Evolutionary conservation across 1,140 invertebrate genomes (phyloP).

Genomic region (Kradibia gibbosae): DNA sequence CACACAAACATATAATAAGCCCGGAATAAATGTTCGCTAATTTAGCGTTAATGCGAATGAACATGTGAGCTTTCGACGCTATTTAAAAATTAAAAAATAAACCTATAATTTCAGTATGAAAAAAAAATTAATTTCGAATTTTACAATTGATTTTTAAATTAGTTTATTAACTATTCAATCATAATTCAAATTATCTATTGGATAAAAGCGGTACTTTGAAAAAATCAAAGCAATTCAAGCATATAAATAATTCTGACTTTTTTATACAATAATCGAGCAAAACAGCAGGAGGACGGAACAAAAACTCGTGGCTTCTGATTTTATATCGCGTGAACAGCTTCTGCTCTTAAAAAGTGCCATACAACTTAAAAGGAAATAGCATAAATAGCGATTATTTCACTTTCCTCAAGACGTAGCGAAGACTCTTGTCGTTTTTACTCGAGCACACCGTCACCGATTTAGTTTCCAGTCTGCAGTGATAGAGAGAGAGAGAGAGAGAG

Average conservation of each 20-base stretch:
- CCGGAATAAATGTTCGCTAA: too few relatives aligned
- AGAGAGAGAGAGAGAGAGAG: not conserved
- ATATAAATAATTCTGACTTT: not conserved
- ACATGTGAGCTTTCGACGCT: too few relatives aligned
- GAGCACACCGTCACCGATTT: not conserved
- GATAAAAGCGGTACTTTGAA: not conserved
- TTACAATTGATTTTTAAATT: not conserved
- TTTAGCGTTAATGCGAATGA: too few relatives aligned
- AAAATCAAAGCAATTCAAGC: not conserved
- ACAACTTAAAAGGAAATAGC: not conserved
- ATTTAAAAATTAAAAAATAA: too few relatives aligned
- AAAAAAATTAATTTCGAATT: too few relatives aligned
- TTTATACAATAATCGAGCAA: not conserved
- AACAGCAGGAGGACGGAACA: not conserved
- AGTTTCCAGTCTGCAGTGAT: not conserved
- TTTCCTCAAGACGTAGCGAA: not conserved
- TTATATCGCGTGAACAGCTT: not conserved
- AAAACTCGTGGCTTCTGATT: not conserved
- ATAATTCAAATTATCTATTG: not conserved
- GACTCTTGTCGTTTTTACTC: not conserved
- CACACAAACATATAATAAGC: too few relatives aligned
- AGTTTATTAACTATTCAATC: not conserved
- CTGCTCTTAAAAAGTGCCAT: not conserved
- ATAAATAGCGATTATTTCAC: slow-evolving; percentile 1
- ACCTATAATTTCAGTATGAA: too few relatives aligned